Evolutionary conservation across 2,797 vertebrate species (phyloP).

Genomic region (Salarias fasciatus): DNA sequence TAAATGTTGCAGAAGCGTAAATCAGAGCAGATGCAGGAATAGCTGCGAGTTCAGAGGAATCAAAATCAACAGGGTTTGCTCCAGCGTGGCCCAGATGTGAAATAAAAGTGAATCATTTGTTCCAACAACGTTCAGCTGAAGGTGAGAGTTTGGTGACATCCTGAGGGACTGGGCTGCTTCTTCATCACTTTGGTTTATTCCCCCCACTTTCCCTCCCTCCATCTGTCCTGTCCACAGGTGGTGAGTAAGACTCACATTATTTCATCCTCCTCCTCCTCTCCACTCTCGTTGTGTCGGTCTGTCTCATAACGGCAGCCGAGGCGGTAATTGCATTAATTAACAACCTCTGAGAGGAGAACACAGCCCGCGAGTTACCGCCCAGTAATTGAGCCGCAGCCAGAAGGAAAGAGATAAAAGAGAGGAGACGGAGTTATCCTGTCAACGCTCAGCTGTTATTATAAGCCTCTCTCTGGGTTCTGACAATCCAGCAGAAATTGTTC

Average conservation of each 20-base stretch:
- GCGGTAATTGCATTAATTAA: constrained; percentile 56
- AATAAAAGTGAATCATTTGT: not conserved
- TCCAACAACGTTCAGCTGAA: too few relatives aligned
- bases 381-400: constrained; percentile 34
- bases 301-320: constrained; percentile 38
- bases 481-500: not conserved
- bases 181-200: constrained; percentile 15
- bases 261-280: not conserved
- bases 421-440: not conserved
- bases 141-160: not conserved
- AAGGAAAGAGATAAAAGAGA: constrained; percentile 10
- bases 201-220: constrained; percentile 9
- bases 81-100: not conserved
- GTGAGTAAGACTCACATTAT: constrained; percentile 16
- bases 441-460: constrained; percentile 21
- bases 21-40: too few relatives aligned
- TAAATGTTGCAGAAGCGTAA: not conserved
- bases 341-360: constrained; percentile 37
- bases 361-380: constrained; percentile 18
- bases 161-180: not conserved
- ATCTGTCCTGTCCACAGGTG: not conserved
- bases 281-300: constrained; percentile 34
- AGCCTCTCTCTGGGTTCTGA: not conserved
- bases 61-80: too few relatives aligned
- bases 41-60: too few relatives aligned